phyloP scores from a whole-genome alignment of 2,113 vertebrate genomes.

The Raphicerus campestris region DNA sequence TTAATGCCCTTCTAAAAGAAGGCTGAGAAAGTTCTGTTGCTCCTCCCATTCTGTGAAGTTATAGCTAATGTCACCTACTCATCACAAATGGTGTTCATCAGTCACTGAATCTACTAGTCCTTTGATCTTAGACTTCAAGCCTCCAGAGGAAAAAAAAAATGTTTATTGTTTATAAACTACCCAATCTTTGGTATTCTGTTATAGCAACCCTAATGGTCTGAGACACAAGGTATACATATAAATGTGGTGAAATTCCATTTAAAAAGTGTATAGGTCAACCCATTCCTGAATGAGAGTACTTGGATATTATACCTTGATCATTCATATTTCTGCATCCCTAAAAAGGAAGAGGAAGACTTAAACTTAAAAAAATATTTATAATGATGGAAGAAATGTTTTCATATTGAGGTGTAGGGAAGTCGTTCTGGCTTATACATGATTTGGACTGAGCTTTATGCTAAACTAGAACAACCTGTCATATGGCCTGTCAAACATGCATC shows the following conservation, averaged over 20 bases:
- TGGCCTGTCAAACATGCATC: background rate
- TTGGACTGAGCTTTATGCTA: background rate
- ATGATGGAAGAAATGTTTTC: background rate
- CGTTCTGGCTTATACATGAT: background rate
- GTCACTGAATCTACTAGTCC: background rate
- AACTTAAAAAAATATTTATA: background rate
- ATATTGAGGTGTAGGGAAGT: background rate
- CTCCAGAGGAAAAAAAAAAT: background rate
- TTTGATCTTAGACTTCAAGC: background rate
- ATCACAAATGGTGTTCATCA: background rate
- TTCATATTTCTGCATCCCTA: background rate
- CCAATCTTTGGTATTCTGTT: background rate
- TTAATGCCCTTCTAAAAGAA: background rate
- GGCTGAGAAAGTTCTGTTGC: background rate
- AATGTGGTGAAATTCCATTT: background rate
- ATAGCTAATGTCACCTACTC: background rate
- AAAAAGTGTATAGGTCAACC: background rate
- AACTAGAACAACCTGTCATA: background rate
- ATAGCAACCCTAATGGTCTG: background rate
- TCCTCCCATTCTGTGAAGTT: background rate
- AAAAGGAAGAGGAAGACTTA: background rate
- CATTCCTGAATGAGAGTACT: background rate
- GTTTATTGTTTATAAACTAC: background rate
- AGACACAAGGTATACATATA: background rate
- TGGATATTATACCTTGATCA: background rate